These are phyloP conservation scores for Eurystomus glaucurus DNA, from an alignment of 2,797 vertebrate species.

Conservation along the genomic window DNA sequence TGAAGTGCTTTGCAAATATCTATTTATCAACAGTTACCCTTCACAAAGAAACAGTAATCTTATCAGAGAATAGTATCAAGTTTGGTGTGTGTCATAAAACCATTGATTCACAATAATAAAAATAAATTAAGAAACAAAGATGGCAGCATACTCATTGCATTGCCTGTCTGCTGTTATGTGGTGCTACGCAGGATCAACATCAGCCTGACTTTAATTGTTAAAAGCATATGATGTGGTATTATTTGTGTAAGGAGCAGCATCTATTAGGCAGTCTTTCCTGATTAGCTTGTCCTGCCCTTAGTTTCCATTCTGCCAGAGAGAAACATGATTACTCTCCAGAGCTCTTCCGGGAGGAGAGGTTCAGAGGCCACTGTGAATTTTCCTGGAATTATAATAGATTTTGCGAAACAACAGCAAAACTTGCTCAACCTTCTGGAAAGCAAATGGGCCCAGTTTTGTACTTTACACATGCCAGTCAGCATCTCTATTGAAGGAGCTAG, in stretches of 20 bases:
- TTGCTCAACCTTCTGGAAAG: not conserved
- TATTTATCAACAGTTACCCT: not conserved
- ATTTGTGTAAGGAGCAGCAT: not conserved
- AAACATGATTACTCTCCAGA: not conserved
- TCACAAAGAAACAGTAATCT: not conserved
- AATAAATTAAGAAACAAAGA: not conserved
- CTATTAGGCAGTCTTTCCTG: not conserved
- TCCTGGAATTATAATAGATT: not conserved
- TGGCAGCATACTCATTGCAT: not conserved
- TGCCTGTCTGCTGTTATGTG: not conserved
- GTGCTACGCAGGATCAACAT: not conserved
- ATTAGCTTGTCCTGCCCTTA: not conserved
- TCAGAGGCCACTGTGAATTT: not conserved
- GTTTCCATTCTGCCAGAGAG: slow-evolving; percentile 19
- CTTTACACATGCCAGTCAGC: not conserved
- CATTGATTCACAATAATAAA: not conserved
- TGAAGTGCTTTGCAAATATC: not conserved
- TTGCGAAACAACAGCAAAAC: not conserved
- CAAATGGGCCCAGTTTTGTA: not conserved
- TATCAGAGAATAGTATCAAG: not conserved
- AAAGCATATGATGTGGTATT: not conserved
- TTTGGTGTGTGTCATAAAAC: slow-evolving; percentile 1
- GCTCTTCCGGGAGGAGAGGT: not conserved
- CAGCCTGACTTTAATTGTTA: not conserved
- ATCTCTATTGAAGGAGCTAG: not conserved